Evolutionary conservation across 2,797 vertebrate species (phyloP), one percentile per base, ranked within the genome.

Genomic region (Erpetoichthys calabaricus): DNA sequence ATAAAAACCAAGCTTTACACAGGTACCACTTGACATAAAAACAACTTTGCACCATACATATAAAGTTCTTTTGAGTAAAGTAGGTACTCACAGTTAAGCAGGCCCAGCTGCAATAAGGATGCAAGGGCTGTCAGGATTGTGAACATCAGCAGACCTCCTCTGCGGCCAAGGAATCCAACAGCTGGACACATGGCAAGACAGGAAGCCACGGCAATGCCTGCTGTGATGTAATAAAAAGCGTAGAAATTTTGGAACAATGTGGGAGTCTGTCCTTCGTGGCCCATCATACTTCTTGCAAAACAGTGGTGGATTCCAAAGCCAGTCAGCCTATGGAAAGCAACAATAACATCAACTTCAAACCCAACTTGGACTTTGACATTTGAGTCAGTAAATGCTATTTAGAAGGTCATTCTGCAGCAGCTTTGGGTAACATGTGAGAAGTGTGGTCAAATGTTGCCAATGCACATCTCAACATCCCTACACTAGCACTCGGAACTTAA

Each of bases 271-370:
- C 80, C 84, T 0, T 93, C 90, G n/a, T 49, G 7, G 7, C n/a
- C 75, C 91, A 94, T 90, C 89, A 98, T 89, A 70, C 95, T 97
- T 69, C 93, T 90, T 0, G 92, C 93, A 61, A 98, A 98, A 67
- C 94, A 98, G 82, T 98, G 91, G 78, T 98, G 93, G 71, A 98
- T 98, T 49, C 95, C 95, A 0, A 85, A 97, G 4, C 95, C 95
- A 0, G 95, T 93, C 53, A 98, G 78, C 72, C 95, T 98, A 71
- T 4, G 52, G n/a, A 50, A 62, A 25, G 25, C 25, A 25, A 25
- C 25, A 25, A 25, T 25, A 25, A 25, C 25, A 25, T 25, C 25
- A 25, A 25, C 25, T 25, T 25, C 25, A 25, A 25, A 25, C 25
- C 1, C 25, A 25, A 25, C 25, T 25, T 25, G 25, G 25, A 25